A percentile compares a stretch with the other conserved stretches of the same genome.
Evolutionary conservation across 2,113 vertebrate species (phyloP).

Genomic region (Thalassoma bifasciatum): DNA sequence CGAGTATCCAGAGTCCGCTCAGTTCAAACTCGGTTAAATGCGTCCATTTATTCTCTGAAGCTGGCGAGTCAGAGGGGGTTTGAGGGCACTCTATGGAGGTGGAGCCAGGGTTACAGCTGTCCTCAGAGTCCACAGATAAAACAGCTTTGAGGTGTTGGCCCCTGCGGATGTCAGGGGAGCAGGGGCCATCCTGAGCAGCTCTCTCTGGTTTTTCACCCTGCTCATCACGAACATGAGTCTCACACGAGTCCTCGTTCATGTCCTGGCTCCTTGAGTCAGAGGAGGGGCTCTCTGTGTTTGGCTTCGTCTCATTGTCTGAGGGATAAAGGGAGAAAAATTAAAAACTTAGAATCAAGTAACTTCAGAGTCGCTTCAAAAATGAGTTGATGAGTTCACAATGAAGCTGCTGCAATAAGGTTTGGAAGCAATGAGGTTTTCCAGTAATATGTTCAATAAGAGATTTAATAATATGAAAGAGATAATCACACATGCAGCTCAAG

Average conservation of each 20-base stretch:
- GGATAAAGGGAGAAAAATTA: not conserved
- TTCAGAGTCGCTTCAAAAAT: not conserved
- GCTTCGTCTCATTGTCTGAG: constrained; percentile 88
- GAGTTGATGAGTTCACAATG: not conserved
- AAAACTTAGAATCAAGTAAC: not conserved
- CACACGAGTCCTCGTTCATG: constrained; percentile 91
- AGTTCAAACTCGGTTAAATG: constrained; percentile 96
- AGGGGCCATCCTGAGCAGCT: constrained; percentile 76
- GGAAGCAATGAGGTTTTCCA: constrained; percentile 2
- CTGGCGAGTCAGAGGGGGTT: constrained; percentile 88
- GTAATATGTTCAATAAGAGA: constrained; percentile 10
- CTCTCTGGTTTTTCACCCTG: constrained; percentile 75
- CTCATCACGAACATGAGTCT: constrained; percentile 84
- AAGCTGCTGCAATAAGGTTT: not conserved
- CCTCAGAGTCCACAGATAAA: constrained; percentile 89
- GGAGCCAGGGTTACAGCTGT: constrained; percentile 82
- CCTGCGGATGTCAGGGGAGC: constrained; percentile 85
- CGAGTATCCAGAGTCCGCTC: constrained; percentile 91
- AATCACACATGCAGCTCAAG: constrained; percentile 13
- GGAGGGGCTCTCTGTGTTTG: constrained; percentile 88
- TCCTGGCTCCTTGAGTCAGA: constrained; percentile 91
- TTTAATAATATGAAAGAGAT: constrained; percentile 13
- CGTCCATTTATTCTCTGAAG: constrained; percentile 89
- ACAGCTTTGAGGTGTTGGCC: constrained; percentile 86
- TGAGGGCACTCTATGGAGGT: constrained; percentile 84